Percentiles rank a stretch among this genome's conserved stretches.
These are phyloP conservation scores for Helicorthomorpha holstii DNA, from an alignment of 1,140 invertebrate genomes.

Conservation along the genomic window DNA sequence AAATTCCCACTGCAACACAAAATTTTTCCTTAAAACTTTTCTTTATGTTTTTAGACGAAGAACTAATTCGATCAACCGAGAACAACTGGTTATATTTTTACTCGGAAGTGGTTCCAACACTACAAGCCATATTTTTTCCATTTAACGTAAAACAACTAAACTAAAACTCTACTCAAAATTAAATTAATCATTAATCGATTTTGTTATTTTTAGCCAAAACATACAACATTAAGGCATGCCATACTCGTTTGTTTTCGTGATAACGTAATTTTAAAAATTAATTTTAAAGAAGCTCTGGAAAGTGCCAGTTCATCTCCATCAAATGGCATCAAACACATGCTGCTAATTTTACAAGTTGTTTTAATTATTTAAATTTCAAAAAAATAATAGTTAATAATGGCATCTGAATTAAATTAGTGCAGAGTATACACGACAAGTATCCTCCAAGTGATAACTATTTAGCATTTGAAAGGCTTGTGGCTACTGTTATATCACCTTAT, in stretches of 20 bases:
- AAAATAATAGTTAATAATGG: too few relatives aligned
- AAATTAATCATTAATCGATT: too few relatives aligned
- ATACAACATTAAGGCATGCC: neutral
- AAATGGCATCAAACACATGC: neutral
- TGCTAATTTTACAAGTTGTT: neutral
- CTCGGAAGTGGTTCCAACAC: neutral
- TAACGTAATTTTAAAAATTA: neutral
- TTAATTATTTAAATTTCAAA: neutral
- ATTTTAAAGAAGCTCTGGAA: neutral
- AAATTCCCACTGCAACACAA: too few relatives aligned
- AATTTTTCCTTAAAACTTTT: too few relatives aligned
- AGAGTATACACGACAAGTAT: constrained; percentile 4
- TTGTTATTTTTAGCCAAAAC: neutral
- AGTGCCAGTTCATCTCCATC: neutral
- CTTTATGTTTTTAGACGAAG: too few relatives aligned
- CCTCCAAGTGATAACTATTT: constrained; percentile 6
- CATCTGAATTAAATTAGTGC: neutral
- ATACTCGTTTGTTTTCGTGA: neutral
- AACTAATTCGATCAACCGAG: neutral
- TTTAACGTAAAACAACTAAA: neutral
- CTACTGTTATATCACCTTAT: constrained; percentile 2
- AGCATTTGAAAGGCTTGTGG: constrained; percentile 5
- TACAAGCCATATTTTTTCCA: constrained; percentile 1
- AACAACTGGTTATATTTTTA: neutral
- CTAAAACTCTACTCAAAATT: too few relatives aligned